Conservation (phyloP, 37 sponge, comb jelly and placozoan genomes). For the Haliclona indistincta region DNA sequence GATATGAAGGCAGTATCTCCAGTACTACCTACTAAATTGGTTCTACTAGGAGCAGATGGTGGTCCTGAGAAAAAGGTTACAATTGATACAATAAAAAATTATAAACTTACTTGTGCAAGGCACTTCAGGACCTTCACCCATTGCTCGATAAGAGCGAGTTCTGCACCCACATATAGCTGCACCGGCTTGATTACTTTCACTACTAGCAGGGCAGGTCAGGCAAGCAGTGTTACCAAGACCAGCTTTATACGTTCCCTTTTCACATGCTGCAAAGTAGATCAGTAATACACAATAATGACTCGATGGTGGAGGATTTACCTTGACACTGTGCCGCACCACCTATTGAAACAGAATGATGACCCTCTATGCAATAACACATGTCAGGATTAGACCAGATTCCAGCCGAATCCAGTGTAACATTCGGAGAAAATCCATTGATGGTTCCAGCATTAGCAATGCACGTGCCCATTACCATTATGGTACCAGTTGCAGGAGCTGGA, state of each 20-base stretch:
- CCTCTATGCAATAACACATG: background rate
- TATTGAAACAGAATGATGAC: background rate
- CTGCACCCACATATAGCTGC: background rate
- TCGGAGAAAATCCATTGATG: background rate
- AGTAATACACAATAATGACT: too few relatives aligned
- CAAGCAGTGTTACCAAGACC: background rate
- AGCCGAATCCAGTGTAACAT: background rate
- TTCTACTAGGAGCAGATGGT: constrained; percentile 6
- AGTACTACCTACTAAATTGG: background rate
- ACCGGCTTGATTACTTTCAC: background rate
- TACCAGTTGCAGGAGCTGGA: background rate
- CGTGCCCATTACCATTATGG: background rate
- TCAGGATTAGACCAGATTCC: background rate
- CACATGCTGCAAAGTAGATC: constrained; percentile 3
- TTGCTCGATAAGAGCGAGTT: background rate
- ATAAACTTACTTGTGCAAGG: background rate
- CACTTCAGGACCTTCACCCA: background rate
- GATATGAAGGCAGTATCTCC: background rate
- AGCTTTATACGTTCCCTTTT: background rate
- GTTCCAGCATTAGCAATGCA: constrained; percentile 6
- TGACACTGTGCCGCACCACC: constrained; percentile 2
- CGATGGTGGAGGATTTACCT: too few relatives aligned
- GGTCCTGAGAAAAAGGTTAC: background rate
- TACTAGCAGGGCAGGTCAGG: background rate
- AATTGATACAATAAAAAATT: background rate